Evolutionary conservation across 2,888 invertebrate species (phyloP).

Genomic region (Willowsia nigromaculata): DNA sequence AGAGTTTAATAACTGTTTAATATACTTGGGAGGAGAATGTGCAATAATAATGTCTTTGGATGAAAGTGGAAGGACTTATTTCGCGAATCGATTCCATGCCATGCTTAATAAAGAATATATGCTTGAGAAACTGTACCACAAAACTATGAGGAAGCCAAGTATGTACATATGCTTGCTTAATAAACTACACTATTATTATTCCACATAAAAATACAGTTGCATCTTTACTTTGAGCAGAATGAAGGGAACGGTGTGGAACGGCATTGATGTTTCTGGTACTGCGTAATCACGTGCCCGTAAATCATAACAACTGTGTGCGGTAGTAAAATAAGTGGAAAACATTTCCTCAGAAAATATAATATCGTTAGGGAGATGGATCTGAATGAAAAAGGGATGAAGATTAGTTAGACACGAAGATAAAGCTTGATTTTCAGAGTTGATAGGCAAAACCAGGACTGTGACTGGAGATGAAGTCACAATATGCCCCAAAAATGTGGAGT

Average conservation of each 20-base stretch:
- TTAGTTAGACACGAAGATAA: too few relatives aligned
- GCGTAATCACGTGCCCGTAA: conserved; percentile 25
- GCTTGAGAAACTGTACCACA: background rate
- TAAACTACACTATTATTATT: background rate
- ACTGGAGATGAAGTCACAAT: too few relatives aligned
- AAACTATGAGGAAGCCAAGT: background rate
- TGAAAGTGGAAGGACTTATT: background rate
- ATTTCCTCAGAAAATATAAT: too few relatives aligned
- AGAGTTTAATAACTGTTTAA: conserved; percentile 5
- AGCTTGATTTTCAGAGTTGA: too few relatives aligned
- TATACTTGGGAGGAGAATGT: background rate
- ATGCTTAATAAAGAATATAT: background rate
- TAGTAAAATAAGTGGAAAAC: background rate
- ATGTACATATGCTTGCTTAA: background rate
- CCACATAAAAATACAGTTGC: background rate
- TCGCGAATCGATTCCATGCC: background rate
- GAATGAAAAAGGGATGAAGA: too few relatives aligned
- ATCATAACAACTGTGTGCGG: conserved; percentile 38
- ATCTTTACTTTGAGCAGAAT: background rate
- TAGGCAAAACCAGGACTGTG: too few relatives aligned
- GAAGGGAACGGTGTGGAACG: background rate
- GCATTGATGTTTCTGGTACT: background rate
- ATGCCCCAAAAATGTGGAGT: too few relatives aligned
- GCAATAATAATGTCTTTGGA: background rate
- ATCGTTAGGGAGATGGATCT: too few relatives aligned